These are phyloP conservation scores for Armadillidium nasatum DNA, from an alignment of 1,140 invertebrate genomes.

Conservation along the genomic window DNA sequence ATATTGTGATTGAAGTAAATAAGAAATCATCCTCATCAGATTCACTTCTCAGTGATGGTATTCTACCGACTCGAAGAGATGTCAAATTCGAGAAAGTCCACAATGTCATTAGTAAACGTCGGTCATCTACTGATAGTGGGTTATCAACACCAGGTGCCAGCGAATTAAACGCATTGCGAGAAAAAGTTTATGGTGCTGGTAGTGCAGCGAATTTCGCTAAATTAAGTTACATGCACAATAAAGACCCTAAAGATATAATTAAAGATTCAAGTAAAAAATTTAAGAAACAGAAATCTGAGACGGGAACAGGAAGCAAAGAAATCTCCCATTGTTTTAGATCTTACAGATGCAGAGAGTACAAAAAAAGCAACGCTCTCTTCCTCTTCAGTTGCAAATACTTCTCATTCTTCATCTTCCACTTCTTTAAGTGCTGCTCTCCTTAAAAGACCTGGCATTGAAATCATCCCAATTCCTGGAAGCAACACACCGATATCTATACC, in stretches of 20 bases:
- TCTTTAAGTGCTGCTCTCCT: constrained; percentile 54
- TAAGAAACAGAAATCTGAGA: constrained; percentile 34
- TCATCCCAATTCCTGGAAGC: constrained; percentile 65
- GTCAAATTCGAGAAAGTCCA: constrained; percentile 39
- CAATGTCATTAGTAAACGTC: constrained; percentile 38
- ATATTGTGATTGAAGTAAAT: constrained; percentile 39
- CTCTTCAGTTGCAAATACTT: constrained; percentile 57
- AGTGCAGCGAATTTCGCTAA: constrained; percentile 41
- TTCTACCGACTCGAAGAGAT: constrained; percentile 31
- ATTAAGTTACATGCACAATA: constrained; percentile 32
- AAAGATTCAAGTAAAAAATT: constrained; percentile 39
- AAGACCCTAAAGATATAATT: constrained; percentile 32
- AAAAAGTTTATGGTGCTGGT: constrained; percentile 43
- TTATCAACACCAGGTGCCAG: constrained; percentile 33
- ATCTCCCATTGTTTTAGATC: constrained; percentile 47
- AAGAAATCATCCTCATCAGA: constrained; percentile 33
- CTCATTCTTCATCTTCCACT: background rate
- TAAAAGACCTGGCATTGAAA: constrained; percentile 69
- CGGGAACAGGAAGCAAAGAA: constrained; percentile 38
- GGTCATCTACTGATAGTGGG: constrained; percentile 38
- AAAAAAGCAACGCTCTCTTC: constrained; percentile 56
- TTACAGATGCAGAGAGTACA: constrained; percentile 45
- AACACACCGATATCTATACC: constrained; percentile 59
- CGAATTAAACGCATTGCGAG: constrained; percentile 40
- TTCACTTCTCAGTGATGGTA: constrained; percentile 23